Conservation (phyloP, 2,888 invertebrate genomes). For the Ganaspis brasiliensis region DNA sequence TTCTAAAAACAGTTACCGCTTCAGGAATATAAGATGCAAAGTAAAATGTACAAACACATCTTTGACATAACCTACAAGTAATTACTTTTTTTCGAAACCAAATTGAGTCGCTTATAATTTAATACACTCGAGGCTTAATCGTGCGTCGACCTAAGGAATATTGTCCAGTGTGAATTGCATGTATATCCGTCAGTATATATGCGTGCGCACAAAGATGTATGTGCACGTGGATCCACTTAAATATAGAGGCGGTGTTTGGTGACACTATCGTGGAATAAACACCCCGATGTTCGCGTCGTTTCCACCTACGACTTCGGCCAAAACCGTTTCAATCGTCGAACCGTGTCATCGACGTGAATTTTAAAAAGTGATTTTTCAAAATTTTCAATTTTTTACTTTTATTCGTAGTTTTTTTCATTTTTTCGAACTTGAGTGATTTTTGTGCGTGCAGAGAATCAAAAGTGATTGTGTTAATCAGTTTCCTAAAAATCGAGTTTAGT, state of each 20-base stretch:
- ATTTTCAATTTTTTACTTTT: background rate
- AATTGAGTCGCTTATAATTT: too few relatives aligned
- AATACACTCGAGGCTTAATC: too few relatives aligned
- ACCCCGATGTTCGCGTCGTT: constrained; percentile 58
- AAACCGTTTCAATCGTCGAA: constrained; percentile 28
- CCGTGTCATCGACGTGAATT: constrained; percentile 40
- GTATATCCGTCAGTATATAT: constrained; percentile 21
- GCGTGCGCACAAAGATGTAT: constrained; percentile 57
- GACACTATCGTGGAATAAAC: constrained; percentile 68
- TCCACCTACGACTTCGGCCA: constrained; percentile 49
- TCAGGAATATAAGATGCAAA: too few relatives aligned
- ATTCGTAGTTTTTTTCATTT: background rate
- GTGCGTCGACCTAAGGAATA: too few relatives aligned
- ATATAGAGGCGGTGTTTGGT: constrained; percentile 71
- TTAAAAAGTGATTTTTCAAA: background rate
- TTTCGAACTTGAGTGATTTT: background rate
- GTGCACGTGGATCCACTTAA: constrained; percentile 71
- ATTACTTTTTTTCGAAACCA: too few relatives aligned
- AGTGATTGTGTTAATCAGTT: too few relatives aligned
- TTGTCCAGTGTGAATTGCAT: too few relatives aligned
- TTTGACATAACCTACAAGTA: too few relatives aligned
- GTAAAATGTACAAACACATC: too few relatives aligned
- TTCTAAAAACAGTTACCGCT: too few relatives aligned
- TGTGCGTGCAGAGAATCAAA: too few relatives aligned
- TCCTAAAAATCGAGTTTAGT: too few relatives aligned